phyloP scores from a whole-genome alignment of 2,888 invertebrate genomes.

The Lasioglossum malachurum region DNA sequence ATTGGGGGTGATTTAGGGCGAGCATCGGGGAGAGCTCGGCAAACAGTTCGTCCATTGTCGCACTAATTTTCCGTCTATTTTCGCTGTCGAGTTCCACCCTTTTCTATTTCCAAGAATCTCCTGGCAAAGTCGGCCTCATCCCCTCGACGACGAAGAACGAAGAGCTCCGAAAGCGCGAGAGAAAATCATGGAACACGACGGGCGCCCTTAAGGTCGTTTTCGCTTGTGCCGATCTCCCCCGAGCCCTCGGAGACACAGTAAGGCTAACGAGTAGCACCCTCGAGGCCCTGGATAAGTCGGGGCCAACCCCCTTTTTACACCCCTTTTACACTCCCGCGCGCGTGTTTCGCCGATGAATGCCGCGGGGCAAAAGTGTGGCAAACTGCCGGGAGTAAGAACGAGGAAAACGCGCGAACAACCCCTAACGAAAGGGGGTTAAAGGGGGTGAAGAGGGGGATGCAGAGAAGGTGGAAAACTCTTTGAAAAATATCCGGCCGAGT shows the following conservation, averaged over 20 bases:
- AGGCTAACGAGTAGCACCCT: conserved; percentile 73
- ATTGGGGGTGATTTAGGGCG: background rate
- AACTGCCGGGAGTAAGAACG: background rate
- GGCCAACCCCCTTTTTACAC: background rate
- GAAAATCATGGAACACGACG: background rate
- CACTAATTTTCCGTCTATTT: background rate
- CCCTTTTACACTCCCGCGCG: background rate
- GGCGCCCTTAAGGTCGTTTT: conserved; percentile 26
- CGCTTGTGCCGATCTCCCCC: conserved; percentile 42
- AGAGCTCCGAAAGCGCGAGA: background rate
- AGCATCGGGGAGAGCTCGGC: background rate
- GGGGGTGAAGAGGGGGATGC: background rate
- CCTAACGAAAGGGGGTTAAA: background rate
- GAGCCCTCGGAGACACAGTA: conserved; percentile 60
- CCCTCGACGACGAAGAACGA: background rate
- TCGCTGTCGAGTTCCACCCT: background rate
- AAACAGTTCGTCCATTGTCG: background rate
- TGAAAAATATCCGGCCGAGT: background rate
- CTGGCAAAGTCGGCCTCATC: background rate
- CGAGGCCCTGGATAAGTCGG: conserved; percentile 56
- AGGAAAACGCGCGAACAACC: background rate
- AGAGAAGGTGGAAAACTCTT: background rate
- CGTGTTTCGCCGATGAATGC: background rate
- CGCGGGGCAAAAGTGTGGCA: background rate
- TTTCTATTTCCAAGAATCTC: background rate